Evolutionary conservation across 2,888 invertebrate genomes (phyloP), one percentile per base, ranked within the genome.

Genomic region (Amiota mariae): DNA sequence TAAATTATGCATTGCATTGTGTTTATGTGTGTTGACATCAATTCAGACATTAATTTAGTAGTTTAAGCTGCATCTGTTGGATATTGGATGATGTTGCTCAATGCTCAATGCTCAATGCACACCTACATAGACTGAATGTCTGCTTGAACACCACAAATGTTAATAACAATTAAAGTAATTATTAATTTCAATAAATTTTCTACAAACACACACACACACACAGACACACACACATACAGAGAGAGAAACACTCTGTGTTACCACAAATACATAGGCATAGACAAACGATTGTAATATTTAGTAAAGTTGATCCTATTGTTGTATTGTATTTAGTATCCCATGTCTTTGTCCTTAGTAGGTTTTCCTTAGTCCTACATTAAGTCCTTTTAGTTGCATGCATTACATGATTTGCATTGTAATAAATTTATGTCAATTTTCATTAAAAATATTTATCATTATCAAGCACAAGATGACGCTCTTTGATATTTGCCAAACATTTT

Each of bases 151-250:
- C 36, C 8, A 36, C n/a, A 36, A 59, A 70, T 78, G 66, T 76
- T 78, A 73, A 71, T 71, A 70, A 57, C 71, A 74, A 72, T 71
- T 73, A 61, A 73, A 75, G 75, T 73, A 79, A 76, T 78, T 80
- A 81, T 81, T 77, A 73, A 80, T 78, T 80, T 77, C 75, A 74
- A 76, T 80, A 70, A 72, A 72, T 75, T 75, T 64, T 61, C 70
- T 24, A 73, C 51, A 68, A 36, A 73, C 57, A 66, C 48, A 36
- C 46, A 24, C 24, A 24, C 3, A 24, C 24, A 24, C 24, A 24
- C 3, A 24, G 2, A 24, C 24, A 24, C 24, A 24, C 24, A 24
- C 3, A 24, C 24, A 24, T 3, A 24, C 3, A 24, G 2, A 24
- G 2, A 24, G 2, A 24, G 2, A 24, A 24, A 24, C 24, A 24